Conservation (phyloP, 2,888 invertebrate genomes). For the Eupithecia vulgata region DNA sequence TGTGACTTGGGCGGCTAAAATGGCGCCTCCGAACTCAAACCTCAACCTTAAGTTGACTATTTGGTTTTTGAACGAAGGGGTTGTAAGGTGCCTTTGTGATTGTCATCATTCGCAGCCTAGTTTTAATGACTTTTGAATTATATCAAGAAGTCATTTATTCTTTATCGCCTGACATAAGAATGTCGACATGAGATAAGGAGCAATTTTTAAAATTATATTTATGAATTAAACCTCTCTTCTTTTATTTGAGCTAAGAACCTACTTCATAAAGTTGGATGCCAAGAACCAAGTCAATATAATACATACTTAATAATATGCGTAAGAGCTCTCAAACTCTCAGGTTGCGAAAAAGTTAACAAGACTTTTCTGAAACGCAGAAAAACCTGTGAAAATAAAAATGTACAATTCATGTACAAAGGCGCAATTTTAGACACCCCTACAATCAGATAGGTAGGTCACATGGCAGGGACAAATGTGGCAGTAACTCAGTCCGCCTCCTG, state of each 20-base stretch:
- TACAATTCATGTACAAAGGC: constrained; percentile 24
- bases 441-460: constrained; percentile 75
- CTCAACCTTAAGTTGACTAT: not conserved
- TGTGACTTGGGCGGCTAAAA: constrained; percentile 51
- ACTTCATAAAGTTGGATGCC: not conserved
- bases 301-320: not conserved
- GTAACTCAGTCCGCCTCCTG: constrained; percentile 70
- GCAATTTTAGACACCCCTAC: constrained; percentile 43
- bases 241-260: not conserved
- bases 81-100: not conserved
- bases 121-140: not conserved
- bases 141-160: not conserved
- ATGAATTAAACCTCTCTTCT: not conserved
- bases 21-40: constrained; percentile 37
- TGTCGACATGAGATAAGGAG: too few species aligned
- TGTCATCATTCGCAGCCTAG: not conserved
- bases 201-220: too few species aligned
- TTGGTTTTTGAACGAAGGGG: not conserved
- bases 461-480: constrained; percentile 77
- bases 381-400: not conserved
- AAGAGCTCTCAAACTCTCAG: constrained; percentile 2
- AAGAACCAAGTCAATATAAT: not conserved
- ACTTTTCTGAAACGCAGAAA: not conserved
- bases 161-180: not conserved
- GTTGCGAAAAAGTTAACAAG: not conserved